Evolutionary conservation across 2,888 invertebrate species (phyloP).

Genomic region (Crepidodera aurea): DNA sequence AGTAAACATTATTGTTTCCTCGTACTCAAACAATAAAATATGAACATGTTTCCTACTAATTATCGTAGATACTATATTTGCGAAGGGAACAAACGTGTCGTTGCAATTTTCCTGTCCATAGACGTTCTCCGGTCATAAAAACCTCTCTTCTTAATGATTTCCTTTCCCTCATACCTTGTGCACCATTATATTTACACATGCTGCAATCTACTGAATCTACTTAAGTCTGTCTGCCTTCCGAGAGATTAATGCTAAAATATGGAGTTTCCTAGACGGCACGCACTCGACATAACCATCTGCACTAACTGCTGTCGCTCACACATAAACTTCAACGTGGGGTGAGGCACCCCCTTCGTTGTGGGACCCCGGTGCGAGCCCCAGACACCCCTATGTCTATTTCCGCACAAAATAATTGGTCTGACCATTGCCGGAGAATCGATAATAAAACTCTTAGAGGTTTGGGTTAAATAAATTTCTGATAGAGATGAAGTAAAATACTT

Average conservation of each 20-base stretch:
- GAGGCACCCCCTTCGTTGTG: slow-evolving; percentile 28
- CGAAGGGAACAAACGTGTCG: background rate
- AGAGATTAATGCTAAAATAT: slow-evolving; percentile 54
- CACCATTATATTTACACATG: slow-evolving; percentile 45
- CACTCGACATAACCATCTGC: slow-evolving; percentile 49
- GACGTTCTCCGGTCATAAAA: slow-evolving; percentile 31
- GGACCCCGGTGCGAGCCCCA: slow-evolving; percentile 12
- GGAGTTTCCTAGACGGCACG: slow-evolving; percentile 51
- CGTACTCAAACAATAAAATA: background rate
- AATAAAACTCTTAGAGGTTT: no score
- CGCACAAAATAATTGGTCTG: slow-evolving; percentile 29
- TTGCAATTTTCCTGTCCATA: slow-evolving; percentile 14
- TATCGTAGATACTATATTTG: background rate
- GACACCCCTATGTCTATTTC: slow-evolving; percentile 31
- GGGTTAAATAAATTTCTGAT: no score
- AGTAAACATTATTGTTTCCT: no score
- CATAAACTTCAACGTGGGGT: slow-evolving; percentile 30
- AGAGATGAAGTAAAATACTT: no score
- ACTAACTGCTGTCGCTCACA: slow-evolving; percentile 50
- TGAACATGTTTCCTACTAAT: slow-evolving; percentile 1
- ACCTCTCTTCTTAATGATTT: slow-evolving; percentile 34
- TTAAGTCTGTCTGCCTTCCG: slow-evolving; percentile 38
- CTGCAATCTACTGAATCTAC: slow-evolving; percentile 42
- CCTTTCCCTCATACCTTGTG: slow-evolving; percentile 27
- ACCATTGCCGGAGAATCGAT: slow-evolving; percentile 23